Conservation (phyloP, 2,888 invertebrate genomes). For the Rosalia funebris region DNA sequence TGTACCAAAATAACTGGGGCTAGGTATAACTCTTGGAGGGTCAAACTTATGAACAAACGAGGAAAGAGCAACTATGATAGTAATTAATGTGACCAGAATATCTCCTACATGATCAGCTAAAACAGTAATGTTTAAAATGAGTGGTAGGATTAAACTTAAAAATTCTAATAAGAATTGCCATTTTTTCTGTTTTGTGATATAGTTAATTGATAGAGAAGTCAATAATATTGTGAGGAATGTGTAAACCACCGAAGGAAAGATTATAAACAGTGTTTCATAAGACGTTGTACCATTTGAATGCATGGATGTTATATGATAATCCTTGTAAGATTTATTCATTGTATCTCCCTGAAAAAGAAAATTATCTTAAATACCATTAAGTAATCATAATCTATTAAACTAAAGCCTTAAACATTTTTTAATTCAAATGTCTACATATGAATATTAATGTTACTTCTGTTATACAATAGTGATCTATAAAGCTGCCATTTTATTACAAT, state of each 20-base stretch:
- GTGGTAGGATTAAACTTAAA: conserved; percentile 67
- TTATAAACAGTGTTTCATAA: conserved; percentile 63
- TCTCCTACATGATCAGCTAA: conserved; percentile 59
- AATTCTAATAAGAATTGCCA: conserved; percentile 66
- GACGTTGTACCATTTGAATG: conserved; percentile 68
- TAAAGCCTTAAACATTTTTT: too few relatives aligned
- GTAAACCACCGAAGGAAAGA: conserved; percentile 57
- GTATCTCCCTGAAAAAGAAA: conserved; percentile 14
- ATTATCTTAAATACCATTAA: neutral
- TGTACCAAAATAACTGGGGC: conserved; percentile 21
- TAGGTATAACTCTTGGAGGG: neutral
- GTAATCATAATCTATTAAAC: too few relatives aligned
- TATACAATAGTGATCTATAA: too few relatives aligned
- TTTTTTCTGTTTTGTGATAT: conserved; percentile 17
- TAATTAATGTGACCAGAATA: conserved; percentile 44
- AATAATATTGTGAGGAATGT: conserved; percentile 54
- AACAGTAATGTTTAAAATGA: conserved; percentile 69
- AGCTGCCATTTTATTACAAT: too few relatives aligned
- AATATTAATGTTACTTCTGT: too few relatives aligned
- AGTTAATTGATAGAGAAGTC: conserved; percentile 11
- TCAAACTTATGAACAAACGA: conserved; percentile 22
- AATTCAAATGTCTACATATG: too few relatives aligned
- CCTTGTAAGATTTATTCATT: conserved; percentile 19
- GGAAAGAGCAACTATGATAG: conserved; percentile 37
- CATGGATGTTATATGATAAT: conserved; percentile 67